Percentiles rank a stretch among this genome's conserved stretches.
phyloP scores from a whole-genome alignment of 2,113 vertebrate species.

The Casuarius casuarius region DNA sequence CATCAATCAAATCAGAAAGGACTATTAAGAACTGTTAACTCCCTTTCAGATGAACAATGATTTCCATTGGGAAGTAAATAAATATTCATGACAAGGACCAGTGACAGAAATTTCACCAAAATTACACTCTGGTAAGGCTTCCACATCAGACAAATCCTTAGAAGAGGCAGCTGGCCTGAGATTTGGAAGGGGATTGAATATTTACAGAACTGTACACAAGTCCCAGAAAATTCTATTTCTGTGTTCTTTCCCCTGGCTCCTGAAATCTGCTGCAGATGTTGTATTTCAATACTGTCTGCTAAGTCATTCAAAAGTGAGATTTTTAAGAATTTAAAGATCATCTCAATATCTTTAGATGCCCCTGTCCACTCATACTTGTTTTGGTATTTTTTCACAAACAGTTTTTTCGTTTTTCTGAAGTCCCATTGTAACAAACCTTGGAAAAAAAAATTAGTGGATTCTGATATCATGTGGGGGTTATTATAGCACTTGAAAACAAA shows the following conservation, averaged over 20 bases:
- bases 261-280: neutral
- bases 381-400: neutral
- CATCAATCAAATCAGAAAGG: slow-evolving; percentile 87
- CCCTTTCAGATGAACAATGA: slow-evolving; percentile 86
- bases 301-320: neutral
- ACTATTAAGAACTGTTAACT: slow-evolving; percentile 87
- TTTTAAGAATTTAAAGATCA: neutral
- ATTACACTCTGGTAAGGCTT: slow-evolving; percentile 58
- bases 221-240: neutral
- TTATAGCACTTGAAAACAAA: neutral
- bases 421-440: neutral
- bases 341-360: neutral
- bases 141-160: neutral
- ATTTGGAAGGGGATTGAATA: neutral
- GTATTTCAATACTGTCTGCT: neutral
- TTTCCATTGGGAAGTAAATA: slow-evolving; percentile 83
- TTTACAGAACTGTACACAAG: neutral
- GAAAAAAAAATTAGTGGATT: neutral
- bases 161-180: neutral
- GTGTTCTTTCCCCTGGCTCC: neutral
- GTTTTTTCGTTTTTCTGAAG: neutral
- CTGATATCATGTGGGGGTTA: neutral
- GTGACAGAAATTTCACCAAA: slow-evolving; percentile 79
- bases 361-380: rapidly evolving
- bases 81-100: slow-evolving; percentile 83